phyloP scores from a whole-genome alignment of 2,888 invertebrate genomes.

The Gortyna flavago region DNA sequence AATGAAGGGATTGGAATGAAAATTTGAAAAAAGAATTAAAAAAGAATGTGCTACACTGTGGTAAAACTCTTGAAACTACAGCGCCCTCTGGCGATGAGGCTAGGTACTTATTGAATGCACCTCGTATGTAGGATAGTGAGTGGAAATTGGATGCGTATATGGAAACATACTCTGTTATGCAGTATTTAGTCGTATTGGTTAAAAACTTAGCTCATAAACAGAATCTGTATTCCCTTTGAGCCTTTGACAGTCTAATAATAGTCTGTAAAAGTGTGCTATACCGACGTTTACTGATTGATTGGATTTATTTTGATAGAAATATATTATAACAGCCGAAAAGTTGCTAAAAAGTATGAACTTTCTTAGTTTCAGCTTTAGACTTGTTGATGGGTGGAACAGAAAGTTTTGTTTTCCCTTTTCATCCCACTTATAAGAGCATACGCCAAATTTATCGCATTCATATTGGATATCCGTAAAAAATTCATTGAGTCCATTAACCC shows the following conservation, averaged over 20 bases:
- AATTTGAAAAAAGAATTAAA: too few species aligned
- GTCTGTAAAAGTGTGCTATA: neutral
- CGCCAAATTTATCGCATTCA: slow-evolving; percentile 50
- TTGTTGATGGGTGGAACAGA: neutral
- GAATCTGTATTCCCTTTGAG: neutral
- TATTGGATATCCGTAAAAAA: slow-evolving; percentile 59
- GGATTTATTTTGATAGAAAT: neutral
- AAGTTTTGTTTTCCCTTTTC: slow-evolving; percentile 10
- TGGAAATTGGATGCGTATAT: neutral
- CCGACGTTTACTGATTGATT: neutral
- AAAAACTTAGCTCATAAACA: neutral
- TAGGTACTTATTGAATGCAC: too few species aligned
- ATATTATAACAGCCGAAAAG: neutral
- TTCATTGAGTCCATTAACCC: slow-evolving; percentile 67
- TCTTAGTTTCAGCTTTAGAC: neutral
- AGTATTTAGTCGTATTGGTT: neutral
- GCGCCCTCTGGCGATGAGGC: too few species aligned
- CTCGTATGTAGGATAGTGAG: too few species aligned
- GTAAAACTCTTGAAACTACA: too few species aligned
- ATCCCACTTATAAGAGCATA: slow-evolving; percentile 14
- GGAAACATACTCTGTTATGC: neutral
- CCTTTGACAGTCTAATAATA: neutral
- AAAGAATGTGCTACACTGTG: too few species aligned
- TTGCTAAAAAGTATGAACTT: neutral
- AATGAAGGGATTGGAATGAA: too few species aligned